Base-by-base conservation (phyloP, 1,140 invertebrate species). In the Atopsyche davidsoni region DNA sequence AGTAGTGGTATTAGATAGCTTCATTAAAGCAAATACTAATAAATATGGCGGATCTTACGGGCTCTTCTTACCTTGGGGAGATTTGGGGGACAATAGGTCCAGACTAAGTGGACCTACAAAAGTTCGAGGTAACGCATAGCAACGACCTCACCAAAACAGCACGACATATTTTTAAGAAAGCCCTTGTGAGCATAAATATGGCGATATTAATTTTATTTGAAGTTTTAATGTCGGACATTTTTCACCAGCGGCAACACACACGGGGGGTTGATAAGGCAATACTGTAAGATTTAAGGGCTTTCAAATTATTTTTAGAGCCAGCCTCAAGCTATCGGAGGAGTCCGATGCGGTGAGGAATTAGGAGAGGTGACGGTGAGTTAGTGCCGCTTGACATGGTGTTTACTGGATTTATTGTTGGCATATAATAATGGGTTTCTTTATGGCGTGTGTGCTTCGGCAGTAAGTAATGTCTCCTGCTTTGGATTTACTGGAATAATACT, bases 161-260 rank as follows among this genome's bases (percentile, higher is more conserved):
- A n/a, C n/a, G n/a, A n/a, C n/a, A n/a, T n/a, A n/a, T n/a, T n/a
- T n/a, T n/a, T n/a, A 28, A 17, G 2, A 3, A 28, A 23, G 42
- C 42, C 32, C 32, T 31, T 10, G 9, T 6, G 39, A 28, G 25
- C 51, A 47, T 52, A 46, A 53, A 53, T 36, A 47, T 53, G 51
- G 51, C 39, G 51, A 53, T 53, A 53, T 53, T 53, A 53, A 53
- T 53, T 53, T 53, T 53, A 53, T 53, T 53, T 53, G 51, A 53
- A 47, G 51, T 34, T 47, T 53, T 53, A 47, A 53, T 53, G 51
- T 17, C 14, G 24, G 17, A 16, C 34, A 40, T 53, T 53, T 39
- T 43, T 53, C 51, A 53, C 44, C 2, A 13, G 40, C 34, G 32
- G 40, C 24, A 47, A 35, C 19, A 4, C 4, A 23, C 21, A 36